Percentiles rank a stretch among this genome's conserved stretches.
phyloP scores from a whole-genome alignment of 2,888 invertebrate genomes.

The Acleris holmiana region DNA sequence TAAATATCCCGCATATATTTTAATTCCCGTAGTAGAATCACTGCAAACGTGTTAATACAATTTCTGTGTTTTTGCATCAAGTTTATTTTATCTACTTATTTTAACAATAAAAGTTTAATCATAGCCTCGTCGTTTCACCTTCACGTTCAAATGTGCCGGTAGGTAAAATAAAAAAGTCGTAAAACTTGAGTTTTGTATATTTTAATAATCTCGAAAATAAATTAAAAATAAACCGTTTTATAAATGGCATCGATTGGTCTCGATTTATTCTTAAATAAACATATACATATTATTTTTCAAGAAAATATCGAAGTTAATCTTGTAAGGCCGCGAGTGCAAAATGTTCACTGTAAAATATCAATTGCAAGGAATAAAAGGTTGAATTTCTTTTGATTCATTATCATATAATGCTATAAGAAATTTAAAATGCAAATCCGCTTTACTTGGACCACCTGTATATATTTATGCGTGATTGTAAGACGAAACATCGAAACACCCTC shows the following conservation, averaged over 20 bases:
- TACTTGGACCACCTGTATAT: too few species aligned
- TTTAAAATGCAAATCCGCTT: too few species aligned
- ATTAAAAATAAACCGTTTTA: conserved; percentile 35
- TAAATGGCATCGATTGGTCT: conserved; percentile 44
- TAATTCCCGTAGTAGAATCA: conserved; percentile 70
- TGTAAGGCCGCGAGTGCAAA: too few species aligned
- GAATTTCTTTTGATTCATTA: too few species aligned
- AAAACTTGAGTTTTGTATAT: conserved; percentile 47
- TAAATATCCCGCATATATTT: conserved; percentile 77
- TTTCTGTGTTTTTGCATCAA: conserved; percentile 80
- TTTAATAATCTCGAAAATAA: conserved; percentile 39
- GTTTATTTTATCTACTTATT: conserved; percentile 84
- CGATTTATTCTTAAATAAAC: conserved; percentile 23
- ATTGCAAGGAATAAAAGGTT: too few species aligned
- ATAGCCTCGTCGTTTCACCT: conserved; percentile 49
- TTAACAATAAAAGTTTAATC: conserved; percentile 81
- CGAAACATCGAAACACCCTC: too few species aligned
- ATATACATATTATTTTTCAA: too few species aligned
- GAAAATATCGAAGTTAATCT: too few species aligned
- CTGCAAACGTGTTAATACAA: conserved; percentile 72
- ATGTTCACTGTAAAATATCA: too few species aligned
- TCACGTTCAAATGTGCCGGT: conserved; percentile 24
- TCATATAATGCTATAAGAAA: too few species aligned
- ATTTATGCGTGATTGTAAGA: too few species aligned
- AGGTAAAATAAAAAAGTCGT: conserved; percentile 43